phyloP scores from a whole-genome alignment of 2,113 vertebrate genomes.

The Rynchops niger region DNA sequence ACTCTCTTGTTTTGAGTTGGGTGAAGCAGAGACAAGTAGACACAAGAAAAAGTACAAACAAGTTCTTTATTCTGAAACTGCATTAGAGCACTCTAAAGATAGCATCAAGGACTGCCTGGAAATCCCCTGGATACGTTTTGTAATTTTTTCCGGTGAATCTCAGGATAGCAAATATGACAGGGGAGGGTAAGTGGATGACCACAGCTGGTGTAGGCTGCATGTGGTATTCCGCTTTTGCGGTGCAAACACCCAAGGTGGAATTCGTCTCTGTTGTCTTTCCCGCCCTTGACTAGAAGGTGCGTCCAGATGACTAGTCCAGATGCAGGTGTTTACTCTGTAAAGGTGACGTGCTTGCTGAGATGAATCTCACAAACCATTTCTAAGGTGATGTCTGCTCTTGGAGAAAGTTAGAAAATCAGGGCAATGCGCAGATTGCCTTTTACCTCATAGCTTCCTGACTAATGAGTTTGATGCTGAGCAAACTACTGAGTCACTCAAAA shows the following conservation, averaged over 20 bases:
- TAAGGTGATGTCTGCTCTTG: background rate
- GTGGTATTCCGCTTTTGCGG: background rate
- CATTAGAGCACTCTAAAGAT: conserved; percentile 41
- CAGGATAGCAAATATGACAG: background rate
- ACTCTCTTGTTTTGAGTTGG: conserved; percentile 15
- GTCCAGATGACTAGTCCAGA: background rate
- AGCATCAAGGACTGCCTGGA: conserved; percentile 53
- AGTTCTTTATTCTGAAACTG: conserved; percentile 36
- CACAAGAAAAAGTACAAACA: conserved; percentile 56
- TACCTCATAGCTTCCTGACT: background rate
- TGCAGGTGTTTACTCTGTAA: background rate
- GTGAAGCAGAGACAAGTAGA: conserved; percentile 56
- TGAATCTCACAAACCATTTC: background rate
- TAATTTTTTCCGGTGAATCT: conserved; percentile 29
- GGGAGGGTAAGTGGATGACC: conserved; percentile 18
- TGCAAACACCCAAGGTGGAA: background rate
- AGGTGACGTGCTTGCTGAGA: background rate
- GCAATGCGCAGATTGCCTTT: background rate
- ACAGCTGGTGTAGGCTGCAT: background rate
- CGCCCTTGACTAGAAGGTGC: background rate
- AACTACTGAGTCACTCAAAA: background rate
- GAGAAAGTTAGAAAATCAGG: background rate
- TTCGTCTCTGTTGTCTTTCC: background rate
- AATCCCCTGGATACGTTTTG: conserved; percentile 48
- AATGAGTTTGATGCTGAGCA: background rate